Evolutionary conservation across 2,888 invertebrate genomes (phyloP).

Genomic region (Ecdyonurus torrentis): DNA sequence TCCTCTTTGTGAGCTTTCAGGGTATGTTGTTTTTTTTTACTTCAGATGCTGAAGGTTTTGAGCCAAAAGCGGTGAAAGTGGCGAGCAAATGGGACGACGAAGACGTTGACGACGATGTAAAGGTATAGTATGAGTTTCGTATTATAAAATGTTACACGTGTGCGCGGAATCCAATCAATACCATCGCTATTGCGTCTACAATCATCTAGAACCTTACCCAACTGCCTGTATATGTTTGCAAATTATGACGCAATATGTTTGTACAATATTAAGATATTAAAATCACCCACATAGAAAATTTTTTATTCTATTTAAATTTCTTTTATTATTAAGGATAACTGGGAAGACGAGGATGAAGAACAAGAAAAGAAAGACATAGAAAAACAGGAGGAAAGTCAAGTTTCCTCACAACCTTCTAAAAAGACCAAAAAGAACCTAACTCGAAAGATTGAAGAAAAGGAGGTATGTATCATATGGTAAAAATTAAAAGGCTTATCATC

Average conservation of each 20-base stretch:
- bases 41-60: conserved; percentile 56
- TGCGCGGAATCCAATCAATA: no score
- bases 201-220: no score
- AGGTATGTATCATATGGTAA: no score
- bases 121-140: no score
- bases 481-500: no score
- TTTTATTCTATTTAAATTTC: background rate
- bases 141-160: no score
- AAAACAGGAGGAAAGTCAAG: conserved; percentile 34
- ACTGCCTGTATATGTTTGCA: no score
- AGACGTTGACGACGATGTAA: conserved; percentile 72
- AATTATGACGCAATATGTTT: no score
- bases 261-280: conserved; percentile 12
- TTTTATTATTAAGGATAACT: conserved; percentile 55
- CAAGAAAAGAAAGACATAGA: conserved; percentile 65
- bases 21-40: conserved; percentile 17
- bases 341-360: conserved; percentile 74
- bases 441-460: conserved; percentile 77
- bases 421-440: conserved; percentile 57
- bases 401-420: conserved; percentile 36
- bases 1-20: background rate
- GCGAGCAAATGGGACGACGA: conserved; percentile 76
- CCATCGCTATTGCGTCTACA: no score
- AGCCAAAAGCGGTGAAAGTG: conserved; percentile 32
- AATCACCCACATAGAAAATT: background rate